Evolutionary conservation across 2,888 invertebrate genomes (phyloP).

Genomic region (Phengaris alcon): DNA sequence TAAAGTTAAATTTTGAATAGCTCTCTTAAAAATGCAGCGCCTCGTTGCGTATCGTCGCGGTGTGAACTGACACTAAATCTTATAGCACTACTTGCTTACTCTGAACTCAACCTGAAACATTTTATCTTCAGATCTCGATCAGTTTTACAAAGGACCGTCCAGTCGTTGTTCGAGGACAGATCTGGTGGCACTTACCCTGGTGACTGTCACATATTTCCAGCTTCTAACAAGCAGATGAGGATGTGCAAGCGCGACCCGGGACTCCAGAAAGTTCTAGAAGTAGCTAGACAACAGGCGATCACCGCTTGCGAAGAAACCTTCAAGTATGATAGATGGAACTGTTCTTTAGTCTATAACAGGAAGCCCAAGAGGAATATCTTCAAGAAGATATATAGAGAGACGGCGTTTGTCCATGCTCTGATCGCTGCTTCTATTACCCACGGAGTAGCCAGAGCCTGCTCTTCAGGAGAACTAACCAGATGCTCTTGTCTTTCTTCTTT

Average conservation of each 20-base stretch:
- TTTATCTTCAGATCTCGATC: slow-evolving; percentile 61
- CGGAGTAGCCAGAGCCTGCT: slow-evolving; percentile 84
- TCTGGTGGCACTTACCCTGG: slow-evolving; percentile 61
- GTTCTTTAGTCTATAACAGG: slow-evolving; percentile 79
- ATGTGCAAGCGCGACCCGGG: slow-evolving; percentile 81
- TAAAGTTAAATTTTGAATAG: too few relatives aligned
- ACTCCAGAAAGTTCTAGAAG: slow-evolving; percentile 71
- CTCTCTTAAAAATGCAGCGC: too few relatives aligned
- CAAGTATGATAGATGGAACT: slow-evolving; percentile 85
- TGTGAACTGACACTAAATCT: too few relatives aligned
- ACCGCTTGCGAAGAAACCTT: slow-evolving; percentile 82
- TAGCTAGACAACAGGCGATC: slow-evolving; percentile 80
- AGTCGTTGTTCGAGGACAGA: slow-evolving; percentile 62
- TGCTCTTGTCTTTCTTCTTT: slow-evolving; percentile 65
- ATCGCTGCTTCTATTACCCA: slow-evolving; percentile 86
- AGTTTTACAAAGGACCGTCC: slow-evolving; percentile 63
- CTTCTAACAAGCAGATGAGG: slow-evolving; percentile 81
- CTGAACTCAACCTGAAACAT: slow-evolving; percentile 27
- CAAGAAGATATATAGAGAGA: slow-evolving; percentile 82
- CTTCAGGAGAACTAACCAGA: slow-evolving; percentile 82
- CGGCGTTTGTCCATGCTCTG: slow-evolving; percentile 85
- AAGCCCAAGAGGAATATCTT: slow-evolving; percentile 75
- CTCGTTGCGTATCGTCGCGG: too few relatives aligned
- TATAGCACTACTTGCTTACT: too few relatives aligned
- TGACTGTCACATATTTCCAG: slow-evolving; percentile 78